These are phyloP conservation scores for Procambarus clarkii DNA, from an alignment of 1,140 invertebrate genomes.

Conservation along the genomic window DNA sequence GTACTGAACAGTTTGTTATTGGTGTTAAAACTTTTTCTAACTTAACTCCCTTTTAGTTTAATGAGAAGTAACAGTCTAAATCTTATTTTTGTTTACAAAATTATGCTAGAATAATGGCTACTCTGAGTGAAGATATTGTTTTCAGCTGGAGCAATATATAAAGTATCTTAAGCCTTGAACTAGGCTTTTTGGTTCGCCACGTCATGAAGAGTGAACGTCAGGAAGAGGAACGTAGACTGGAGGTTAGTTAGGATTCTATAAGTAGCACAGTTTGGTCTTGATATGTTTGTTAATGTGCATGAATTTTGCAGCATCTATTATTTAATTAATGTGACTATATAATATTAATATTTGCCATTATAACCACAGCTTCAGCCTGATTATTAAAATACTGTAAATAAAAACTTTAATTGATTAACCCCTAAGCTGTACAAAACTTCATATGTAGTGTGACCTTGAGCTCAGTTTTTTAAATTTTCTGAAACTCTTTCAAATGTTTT, in stretches of 20 bases:
- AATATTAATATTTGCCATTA: too few relatives aligned
- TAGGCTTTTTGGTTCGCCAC: slow-evolving; percentile 35
- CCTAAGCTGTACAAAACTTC: too few relatives aligned
- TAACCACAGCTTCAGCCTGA: too few relatives aligned
- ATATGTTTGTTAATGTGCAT: background rate
- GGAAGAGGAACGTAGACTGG: slow-evolving; percentile 57
- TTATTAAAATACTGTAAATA: too few relatives aligned
- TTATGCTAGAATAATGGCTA: background rate
- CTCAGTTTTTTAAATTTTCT: too few relatives aligned
- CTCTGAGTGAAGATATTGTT: slow-evolving; percentile 32
- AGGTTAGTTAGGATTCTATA: slow-evolving; percentile 39
- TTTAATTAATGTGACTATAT: background rate
- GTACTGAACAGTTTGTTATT: background rate
- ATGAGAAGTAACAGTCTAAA: background rate
- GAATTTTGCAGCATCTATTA: background rate
- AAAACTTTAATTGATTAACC: too few relatives aligned
- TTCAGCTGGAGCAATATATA: slow-evolving; percentile 43
- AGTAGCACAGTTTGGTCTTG: background rate
- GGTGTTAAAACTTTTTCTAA: background rate
- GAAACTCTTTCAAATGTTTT: too few relatives aligned
- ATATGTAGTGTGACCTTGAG: too few relatives aligned
- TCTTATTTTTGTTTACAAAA: background rate
- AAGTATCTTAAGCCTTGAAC: slow-evolving; percentile 30
- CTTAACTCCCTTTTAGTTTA: background rate
- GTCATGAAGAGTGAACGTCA: slow-evolving; percentile 59